A percentile compares a stretch with the other conserved stretches of the same genome.
These are phyloP conservation scores for Trichogramma dendrolimi DNA, from an alignment of 2,888 invertebrate genomes.

Conservation along the genomic window DNA sequence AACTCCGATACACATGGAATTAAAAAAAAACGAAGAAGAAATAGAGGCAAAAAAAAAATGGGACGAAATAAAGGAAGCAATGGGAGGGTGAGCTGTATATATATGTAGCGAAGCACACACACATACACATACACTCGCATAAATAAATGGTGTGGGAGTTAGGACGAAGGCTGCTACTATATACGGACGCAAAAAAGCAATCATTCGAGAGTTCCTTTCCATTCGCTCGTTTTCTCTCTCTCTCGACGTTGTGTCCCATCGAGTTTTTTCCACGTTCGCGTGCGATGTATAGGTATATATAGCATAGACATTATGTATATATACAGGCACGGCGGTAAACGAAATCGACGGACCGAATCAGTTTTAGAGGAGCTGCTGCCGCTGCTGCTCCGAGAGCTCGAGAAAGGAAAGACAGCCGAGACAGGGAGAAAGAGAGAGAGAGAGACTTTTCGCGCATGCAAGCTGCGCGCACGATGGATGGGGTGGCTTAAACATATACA, in stretches of 20 bases:
- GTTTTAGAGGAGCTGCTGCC: constrained; percentile 10
- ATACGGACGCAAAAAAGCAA: constrained; percentile 27
- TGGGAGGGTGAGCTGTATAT: too few relatives aligned
- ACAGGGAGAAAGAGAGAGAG: too few relatives aligned
- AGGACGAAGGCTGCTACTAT: constrained; percentile 1
- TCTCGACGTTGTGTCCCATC: constrained; percentile 15
- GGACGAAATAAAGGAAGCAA: background rate
- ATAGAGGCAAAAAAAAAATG: background rate
- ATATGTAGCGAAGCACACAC: background rate
- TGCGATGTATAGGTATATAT: background rate
- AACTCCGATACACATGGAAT: constrained; percentile 4
- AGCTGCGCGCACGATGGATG: too few relatives aligned
- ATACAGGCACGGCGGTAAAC: constrained; percentile 14
- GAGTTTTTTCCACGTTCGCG: constrained; percentile 2
- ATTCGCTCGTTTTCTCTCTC: constrained; percentile 2
- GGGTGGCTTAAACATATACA: too few relatives aligned
- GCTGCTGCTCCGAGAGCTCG: constrained; percentile 5
- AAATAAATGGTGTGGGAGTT: background rate
- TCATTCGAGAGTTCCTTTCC: constrained; percentile 23
- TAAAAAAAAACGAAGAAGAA: constrained; percentile 9
- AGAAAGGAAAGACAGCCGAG: constrained; percentile 5
- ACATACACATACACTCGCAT: background rate
- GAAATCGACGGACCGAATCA: constrained; percentile 28
- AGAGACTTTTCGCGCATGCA: too few relatives aligned
- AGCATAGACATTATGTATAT: constrained; percentile 10